Conservation (phyloP, 2,888 invertebrate species). For the Pristionchus maxplancki region DNA sequence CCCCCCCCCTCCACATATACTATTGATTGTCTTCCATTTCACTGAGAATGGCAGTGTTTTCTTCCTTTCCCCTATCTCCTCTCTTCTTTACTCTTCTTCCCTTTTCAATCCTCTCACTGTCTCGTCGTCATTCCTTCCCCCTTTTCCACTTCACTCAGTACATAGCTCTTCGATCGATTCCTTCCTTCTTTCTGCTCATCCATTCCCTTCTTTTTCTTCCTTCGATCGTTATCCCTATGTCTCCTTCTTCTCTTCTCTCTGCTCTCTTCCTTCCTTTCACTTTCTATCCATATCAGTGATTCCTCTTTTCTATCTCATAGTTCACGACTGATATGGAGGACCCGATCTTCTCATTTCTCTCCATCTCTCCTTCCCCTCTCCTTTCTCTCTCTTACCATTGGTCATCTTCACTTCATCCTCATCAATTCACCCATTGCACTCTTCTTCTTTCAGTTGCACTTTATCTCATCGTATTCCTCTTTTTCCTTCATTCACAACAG, state of each 20-base stretch:
- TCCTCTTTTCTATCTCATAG: neutral
- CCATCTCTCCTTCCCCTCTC: neutral
- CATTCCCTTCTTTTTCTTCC: constrained; percentile 11
- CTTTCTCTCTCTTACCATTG: neutral
- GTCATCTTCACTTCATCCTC: neutral
- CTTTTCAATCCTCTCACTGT: neutral
- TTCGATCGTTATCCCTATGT: constrained; percentile 4
- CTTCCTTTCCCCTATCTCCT: neutral
- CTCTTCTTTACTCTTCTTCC: neutral
- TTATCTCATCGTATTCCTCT: constrained; percentile 15
- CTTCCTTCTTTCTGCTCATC: constrained; percentile 12
- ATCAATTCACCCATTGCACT: constrained; percentile 36
- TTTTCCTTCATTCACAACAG: neutral
- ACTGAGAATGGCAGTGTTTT: neutral
- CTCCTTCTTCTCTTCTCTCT: neutral
- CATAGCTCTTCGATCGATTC: neutral
- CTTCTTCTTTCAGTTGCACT: constrained; percentile 32
- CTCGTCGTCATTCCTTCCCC: neutral
- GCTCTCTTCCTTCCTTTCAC: constrained; percentile 2
- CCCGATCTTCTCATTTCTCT: too few relatives aligned
- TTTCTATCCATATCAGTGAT: constrained; percentile 22
- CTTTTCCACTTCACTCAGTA: constrained; percentile 23
- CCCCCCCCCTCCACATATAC: constrained; percentile 38
- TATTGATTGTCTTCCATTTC: constrained; percentile 41
- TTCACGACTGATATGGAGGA: neutral